These are phyloP conservation scores for Automeris io DNA, from an alignment of 2,888 invertebrate genomes.

Conservation along the genomic window DNA sequence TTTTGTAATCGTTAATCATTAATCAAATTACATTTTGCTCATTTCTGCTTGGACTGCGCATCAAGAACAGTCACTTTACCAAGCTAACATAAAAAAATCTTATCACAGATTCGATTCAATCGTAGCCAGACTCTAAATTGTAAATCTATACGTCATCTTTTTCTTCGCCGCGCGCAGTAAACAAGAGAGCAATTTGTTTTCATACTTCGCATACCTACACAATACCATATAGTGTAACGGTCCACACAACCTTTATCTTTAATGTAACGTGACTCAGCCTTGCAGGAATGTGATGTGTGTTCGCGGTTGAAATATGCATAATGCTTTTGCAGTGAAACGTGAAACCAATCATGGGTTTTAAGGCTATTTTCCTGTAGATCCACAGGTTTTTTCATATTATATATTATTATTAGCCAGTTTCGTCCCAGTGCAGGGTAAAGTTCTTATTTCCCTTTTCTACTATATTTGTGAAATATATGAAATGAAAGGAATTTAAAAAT, in stretches of 20 bases:
- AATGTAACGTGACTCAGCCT: slow-evolving; percentile 22
- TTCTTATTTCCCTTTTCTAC: too few species aligned
- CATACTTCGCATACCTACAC: too few species aligned
- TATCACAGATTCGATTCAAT: too few species aligned
- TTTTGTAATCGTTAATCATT: too few species aligned
- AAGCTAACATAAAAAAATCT: neutral
- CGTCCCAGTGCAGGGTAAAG: too few species aligned
- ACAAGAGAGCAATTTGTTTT: neutral
- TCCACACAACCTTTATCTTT: slow-evolving; percentile 27
- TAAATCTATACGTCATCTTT: neutral
- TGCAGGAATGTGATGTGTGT: slow-evolving; percentile 7
- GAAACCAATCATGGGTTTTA: too few species aligned
- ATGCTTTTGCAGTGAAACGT: too few species aligned
- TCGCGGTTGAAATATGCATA: neutral
- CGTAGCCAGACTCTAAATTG: neutral
- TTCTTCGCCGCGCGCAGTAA: neutral
- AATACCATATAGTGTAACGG: slow-evolving; percentile 22
- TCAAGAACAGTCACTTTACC: neutral
- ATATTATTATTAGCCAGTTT: too few species aligned
- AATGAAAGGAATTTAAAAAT: too few species aligned
- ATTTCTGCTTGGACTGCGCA: too few species aligned
- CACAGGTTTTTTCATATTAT: neutral
- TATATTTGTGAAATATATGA: too few species aligned
- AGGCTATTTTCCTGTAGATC: neutral
- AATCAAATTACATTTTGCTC: too few species aligned